Evolutionary conservation across 2,888 invertebrate genomes (phyloP).

Genomic region (Reticulitermes lucifugus): DNA sequence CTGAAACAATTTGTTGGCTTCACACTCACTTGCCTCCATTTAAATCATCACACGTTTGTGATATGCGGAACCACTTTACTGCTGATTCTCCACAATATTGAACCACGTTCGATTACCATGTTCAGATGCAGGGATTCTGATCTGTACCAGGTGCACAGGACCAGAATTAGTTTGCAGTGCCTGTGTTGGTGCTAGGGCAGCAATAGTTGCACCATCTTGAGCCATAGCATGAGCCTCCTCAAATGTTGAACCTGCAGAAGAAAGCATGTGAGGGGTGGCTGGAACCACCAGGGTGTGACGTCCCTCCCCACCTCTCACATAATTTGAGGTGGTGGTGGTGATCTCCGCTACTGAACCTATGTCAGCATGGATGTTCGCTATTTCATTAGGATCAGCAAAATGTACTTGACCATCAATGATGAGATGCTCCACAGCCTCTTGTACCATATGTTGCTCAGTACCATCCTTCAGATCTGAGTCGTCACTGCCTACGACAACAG

Average conservation of each 20-base stretch:
- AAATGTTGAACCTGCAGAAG: slow-evolving; percentile 33
- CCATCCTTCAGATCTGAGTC: slow-evolving; percentile 52
- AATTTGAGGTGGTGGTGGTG: slow-evolving; percentile 45
- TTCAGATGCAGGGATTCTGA: slow-evolving; percentile 57
- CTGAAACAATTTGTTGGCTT: background rate
- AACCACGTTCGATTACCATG: slow-evolving; percentile 56
- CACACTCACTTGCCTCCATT: background rate
- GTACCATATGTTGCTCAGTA: slow-evolving; percentile 54
- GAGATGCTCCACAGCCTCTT: slow-evolving; percentile 57
- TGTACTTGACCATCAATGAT: slow-evolving; percentile 58
- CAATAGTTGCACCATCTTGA: slow-evolving; percentile 40
- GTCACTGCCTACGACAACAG: slow-evolving; percentile 48
- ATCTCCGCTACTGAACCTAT: slow-evolving; percentile 54
- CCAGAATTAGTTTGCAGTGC: slow-evolving; percentile 56
- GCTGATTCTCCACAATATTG: slow-evolving; percentile 54
- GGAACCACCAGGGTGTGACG: slow-evolving; percentile 55
- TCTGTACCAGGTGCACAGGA: slow-evolving; percentile 59
- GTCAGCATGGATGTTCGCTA: slow-evolving; percentile 53
- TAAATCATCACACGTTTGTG: background rate
- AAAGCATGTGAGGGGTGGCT: slow-evolving; percentile 51
- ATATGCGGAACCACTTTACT: slow-evolving; percentile 33
- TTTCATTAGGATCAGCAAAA: slow-evolving; percentile 56
- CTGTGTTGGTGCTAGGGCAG: slow-evolving; percentile 41
- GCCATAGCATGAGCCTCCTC: slow-evolving; percentile 51
- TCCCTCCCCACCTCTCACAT: slow-evolving; percentile 52